A percentile compares a stretch with the other conserved stretches of the same genome.
Conservation (phyloP, 2,113 vertebrate genomes). For the Pelecanus crispus region DNA sequence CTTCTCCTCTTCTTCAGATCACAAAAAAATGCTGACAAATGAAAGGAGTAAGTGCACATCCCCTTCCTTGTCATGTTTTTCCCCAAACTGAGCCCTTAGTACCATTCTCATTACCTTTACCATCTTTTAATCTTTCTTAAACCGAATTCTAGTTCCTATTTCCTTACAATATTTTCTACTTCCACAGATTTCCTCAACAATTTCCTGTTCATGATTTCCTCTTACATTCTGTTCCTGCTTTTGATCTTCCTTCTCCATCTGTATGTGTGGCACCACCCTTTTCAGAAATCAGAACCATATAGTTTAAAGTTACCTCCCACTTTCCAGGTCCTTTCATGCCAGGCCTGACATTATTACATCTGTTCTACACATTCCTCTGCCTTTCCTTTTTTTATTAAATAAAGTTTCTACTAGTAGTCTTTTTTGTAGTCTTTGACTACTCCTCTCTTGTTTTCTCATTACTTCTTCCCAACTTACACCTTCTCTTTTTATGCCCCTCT, state of each 20-base stretch:
- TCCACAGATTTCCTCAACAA: background rate
- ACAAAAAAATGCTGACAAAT: background rate
- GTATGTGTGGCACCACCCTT: background rate
- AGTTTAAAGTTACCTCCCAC: background rate
- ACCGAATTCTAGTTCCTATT: background rate
- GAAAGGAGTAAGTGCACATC: background rate
- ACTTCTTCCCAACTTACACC: background rate
- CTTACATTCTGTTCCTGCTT: background rate
- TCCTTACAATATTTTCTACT: background rate
- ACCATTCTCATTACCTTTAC: background rate
- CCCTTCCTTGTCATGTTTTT: background rate
- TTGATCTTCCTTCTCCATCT: background rate
- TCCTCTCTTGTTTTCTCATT: background rate
- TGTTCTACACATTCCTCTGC: background rate
- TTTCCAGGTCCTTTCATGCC: background rate
- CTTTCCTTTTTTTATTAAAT: background rate
- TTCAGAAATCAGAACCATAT: background rate
- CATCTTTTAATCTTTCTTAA: background rate
- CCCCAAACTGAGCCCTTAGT: background rate
- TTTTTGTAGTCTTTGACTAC: background rate
- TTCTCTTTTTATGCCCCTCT: background rate
- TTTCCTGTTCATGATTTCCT: background rate
- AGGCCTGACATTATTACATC: background rate
- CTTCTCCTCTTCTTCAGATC: background rate
- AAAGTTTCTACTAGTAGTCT: background rate